A percentile compares a stretch with the other conserved stretches of the same genome.
Conservation (phyloP, 2,888 invertebrate species). For the Amiota mariae region DNA sequence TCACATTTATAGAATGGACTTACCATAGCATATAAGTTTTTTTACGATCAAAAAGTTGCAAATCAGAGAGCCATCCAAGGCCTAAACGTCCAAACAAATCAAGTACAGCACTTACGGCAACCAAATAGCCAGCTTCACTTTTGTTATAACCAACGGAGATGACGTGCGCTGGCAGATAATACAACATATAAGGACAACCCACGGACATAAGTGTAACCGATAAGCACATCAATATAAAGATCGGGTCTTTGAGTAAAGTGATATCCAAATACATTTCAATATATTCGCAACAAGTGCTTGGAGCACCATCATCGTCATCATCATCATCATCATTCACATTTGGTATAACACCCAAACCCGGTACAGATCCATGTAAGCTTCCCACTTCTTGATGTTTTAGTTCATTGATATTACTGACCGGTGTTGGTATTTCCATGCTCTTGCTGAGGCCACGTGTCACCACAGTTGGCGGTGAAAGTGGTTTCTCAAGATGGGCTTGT, state of each 20-base stretch:
- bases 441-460: slow-evolving; percentile 73
- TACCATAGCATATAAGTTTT: slow-evolving; percentile 83
- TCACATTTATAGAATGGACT: slow-evolving; percentile 35
- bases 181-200: slow-evolving; percentile 84
- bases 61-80: slow-evolving; percentile 83
- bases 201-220: slow-evolving; percentile 85
- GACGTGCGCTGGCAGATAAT: slow-evolving; percentile 84
- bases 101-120: slow-evolving; percentile 83
- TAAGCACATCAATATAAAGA: slow-evolving; percentile 81
- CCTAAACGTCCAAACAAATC: slow-evolving; percentile 83
- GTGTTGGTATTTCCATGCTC: slow-evolving; percentile 74
- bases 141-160: slow-evolving; percentile 76
- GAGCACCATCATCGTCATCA: slow-evolving; percentile 67
- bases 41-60: slow-evolving; percentile 81
- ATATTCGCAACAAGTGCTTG: slow-evolving; percentile 69
- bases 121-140: slow-evolving; percentile 78
- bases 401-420: slow-evolving; percentile 71
- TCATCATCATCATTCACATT: slow-evolving; percentile 65
- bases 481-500: slow-evolving; percentile 70
- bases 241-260: slow-evolving; percentile 79
- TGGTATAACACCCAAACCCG: slow-evolving; percentile 37
- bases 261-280: slow-evolving; percentile 79
- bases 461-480: slow-evolving; percentile 66
- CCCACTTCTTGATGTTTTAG: slow-evolving; percentile 54
- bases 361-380: slow-evolving; percentile 52